Evolutionary conservation across 2,113 vertebrate species (phyloP), one percentile per base, ranked within the genome.

Genomic region (Myiopsitta monachus): DNA sequence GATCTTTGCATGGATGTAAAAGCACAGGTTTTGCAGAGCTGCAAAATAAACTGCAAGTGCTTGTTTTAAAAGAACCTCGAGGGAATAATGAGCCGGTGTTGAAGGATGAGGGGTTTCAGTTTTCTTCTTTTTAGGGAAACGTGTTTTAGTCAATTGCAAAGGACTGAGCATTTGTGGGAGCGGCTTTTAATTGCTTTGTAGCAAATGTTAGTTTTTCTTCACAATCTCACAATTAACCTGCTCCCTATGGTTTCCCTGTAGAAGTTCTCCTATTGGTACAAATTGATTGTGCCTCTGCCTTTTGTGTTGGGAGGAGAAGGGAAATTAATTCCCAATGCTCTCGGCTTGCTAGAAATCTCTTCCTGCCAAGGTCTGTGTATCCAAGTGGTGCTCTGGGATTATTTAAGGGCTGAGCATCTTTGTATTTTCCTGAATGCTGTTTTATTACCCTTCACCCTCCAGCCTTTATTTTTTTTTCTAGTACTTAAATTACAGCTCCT

Each of bases 141-240:
- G 1, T 39, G 38, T 94, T 95, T 76, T 66, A 92, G 57, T 87
- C 82, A 79, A 95, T 93, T 94, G 57, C 23, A 39, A 62, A 82
- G 62, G 74, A 67, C n/a, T 23, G 55, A 79, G 39, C 41, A 33
- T 91, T 80, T 3, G 0, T 18, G 92, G 90, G 92, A 76, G 59
- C 5, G 7, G 77, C 67, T 92, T 96, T 94, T 96, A 95, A 94
- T 96, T 95, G 88, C 77, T 80, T 75, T 54, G 51, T 84, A 91
- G 63, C 69, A 83, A 92, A 70, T 31, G 63, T 87, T 96, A 83
- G 54, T 94, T 96, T 94, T 94, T 87, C 81, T 77, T 89, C 17
- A 12, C 62, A 78, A 28, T 93, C 92, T 91, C 43, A 81, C 92
- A 88, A 79, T 94, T 92, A 96, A 84, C 74, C 74, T 92, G 6